phyloP scores from a whole-genome alignment of 2,113 vertebrate genomes.

The Circaetus gallicus region DNA sequence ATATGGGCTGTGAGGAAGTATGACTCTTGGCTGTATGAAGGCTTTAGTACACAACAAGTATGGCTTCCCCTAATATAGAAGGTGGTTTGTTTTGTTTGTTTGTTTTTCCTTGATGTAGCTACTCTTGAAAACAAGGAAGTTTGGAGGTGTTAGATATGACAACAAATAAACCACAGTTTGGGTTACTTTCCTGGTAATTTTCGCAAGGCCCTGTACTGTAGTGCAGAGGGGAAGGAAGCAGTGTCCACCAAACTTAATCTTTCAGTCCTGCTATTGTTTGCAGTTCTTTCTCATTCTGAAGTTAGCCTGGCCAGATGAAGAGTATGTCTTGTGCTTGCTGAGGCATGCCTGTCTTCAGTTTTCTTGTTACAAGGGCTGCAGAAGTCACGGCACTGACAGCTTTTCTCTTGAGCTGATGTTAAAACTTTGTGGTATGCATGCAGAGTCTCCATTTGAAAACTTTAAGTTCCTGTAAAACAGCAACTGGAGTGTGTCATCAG shows the following conservation, averaged over 20 bases:
- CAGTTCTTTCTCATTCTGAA: background rate
- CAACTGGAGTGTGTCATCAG: background rate
- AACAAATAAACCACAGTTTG: background rate
- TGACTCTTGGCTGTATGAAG: background rate
- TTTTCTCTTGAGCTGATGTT: background rate
- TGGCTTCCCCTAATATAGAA: background rate
- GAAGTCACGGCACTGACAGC: background rate
- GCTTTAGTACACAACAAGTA: background rate
- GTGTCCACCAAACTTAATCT: background rate
- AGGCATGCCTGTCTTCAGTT: background rate
- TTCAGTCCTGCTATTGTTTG: background rate
- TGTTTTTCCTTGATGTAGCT: background rate
- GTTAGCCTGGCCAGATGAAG: background rate
- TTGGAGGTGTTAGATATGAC: background rate
- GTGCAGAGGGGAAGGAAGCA: background rate
- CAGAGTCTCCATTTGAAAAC: background rate
- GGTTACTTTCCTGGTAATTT: background rate
- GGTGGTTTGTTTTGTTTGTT: background rate
- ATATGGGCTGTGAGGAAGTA: background rate
- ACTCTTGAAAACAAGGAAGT: background rate
- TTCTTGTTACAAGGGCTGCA: background rate
- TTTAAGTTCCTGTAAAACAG: background rate
- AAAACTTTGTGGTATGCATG: background rate
- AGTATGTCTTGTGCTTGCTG: background rate
- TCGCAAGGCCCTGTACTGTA: background rate